Conservation (phyloP, 2,113 vertebrate genomes). For the Pterocles burchelli region DNA sequence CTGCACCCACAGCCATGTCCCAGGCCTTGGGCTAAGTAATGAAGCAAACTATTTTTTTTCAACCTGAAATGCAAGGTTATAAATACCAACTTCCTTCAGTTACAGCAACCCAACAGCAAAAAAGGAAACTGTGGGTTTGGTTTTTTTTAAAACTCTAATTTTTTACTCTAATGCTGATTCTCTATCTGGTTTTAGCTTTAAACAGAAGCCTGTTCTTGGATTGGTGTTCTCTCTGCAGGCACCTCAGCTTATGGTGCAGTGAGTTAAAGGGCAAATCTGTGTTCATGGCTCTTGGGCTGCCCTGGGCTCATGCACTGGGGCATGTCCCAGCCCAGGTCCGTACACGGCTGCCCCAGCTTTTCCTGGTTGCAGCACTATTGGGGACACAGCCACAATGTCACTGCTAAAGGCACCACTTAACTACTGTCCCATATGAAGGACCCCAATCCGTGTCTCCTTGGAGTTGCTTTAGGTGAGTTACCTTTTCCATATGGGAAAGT, state of each 20-base stretch:
- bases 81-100: background rate
- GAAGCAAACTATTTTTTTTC: background rate
- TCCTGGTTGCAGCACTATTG: background rate
- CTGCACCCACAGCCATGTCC: too few species aligned
- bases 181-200: background rate
- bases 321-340: background rate
- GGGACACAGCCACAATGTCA: background rate
- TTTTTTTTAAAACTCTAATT: too few species aligned
- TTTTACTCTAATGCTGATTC: background rate
- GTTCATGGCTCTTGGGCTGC: background rate
- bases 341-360: background rate
- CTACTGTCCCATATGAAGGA: background rate
- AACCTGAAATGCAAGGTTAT: background rate
- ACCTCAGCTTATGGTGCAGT: accelerated
- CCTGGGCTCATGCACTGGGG: background rate
- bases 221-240: background rate
- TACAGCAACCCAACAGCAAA: background rate
- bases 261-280: background rate
- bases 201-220: background rate
- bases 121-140: background rate
- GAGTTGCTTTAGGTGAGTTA: background rate
- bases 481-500: background rate
- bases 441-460: background rate
- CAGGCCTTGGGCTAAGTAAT: background rate
- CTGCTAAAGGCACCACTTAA: background rate